phyloP scores from a whole-genome alignment of 2,888 invertebrate genomes.

The Chaetogeoica ovagalla region DNA sequence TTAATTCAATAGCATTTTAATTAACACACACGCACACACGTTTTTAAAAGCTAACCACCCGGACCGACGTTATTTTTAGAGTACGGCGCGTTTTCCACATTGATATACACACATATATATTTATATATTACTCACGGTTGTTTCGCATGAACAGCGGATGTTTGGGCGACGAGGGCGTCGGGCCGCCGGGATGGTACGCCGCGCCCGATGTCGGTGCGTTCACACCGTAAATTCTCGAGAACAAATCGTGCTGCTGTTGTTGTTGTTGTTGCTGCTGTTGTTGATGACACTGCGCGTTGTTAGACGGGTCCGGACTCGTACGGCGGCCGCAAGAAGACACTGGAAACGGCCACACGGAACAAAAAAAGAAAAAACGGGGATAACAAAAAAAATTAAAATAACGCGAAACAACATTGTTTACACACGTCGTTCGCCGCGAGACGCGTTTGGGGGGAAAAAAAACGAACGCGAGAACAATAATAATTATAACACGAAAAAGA shows the following conservation, averaged over 20 bases:
- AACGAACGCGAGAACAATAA: too few relatives aligned
- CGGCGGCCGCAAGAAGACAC: slow-evolving; percentile 49
- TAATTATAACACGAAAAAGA: too few relatives aligned
- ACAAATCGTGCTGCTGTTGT: slow-evolving; percentile 43
- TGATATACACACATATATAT: not conserved
- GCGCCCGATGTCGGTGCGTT: slow-evolving; percentile 17
- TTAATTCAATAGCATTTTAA: too few relatives aligned
- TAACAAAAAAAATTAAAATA: not conserved
- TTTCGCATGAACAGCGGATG: slow-evolving; percentile 48
- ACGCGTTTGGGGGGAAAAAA: too few relatives aligned
- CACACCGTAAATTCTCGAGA: slow-evolving; percentile 45
- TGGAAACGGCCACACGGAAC: slow-evolving; percentile 4
- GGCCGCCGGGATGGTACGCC: slow-evolving; percentile 25
- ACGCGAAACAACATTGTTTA: not conserved
- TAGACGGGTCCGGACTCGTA: slow-evolving; percentile 38
- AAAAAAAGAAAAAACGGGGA: not conserved
- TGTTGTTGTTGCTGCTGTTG: slow-evolving; percentile 36
- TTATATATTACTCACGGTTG: slow-evolving; percentile 25
- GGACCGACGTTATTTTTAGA: not conserved
- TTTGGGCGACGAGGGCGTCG: slow-evolving; percentile 37
- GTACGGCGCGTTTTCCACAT: not conserved
- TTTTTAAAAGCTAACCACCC: too few relatives aligned
- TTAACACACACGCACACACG: too few relatives aligned
- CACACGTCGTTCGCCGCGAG: too few relatives aligned
- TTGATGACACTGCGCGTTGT: slow-evolving; percentile 34